Conservation (phyloP, 2,888 invertebrate species). For the Agonopterix subpropinquella region DNA sequence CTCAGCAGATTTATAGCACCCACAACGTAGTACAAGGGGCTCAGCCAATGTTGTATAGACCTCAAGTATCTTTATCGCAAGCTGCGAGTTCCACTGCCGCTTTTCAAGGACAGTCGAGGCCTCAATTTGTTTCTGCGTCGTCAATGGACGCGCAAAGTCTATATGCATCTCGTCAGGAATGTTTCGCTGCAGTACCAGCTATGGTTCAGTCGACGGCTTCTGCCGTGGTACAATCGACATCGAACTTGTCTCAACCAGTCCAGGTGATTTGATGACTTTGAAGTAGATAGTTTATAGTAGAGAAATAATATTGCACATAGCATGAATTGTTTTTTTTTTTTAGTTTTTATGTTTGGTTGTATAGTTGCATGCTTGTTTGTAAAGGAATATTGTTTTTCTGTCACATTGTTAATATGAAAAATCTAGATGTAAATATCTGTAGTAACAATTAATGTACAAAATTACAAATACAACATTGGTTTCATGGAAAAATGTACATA, state of each 20-base stretch:
- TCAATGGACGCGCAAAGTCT: constrained; percentile 31
- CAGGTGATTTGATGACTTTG: constrained; percentile 31
- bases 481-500: too few species aligned
- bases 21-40: constrained; percentile 37
- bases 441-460: too few species aligned
- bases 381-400: not conserved
- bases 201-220: constrained; percentile 17
- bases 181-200: constrained; percentile 29
- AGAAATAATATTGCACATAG: constrained; percentile 4
- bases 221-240: constrained; percentile 3
- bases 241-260: constrained; percentile 12
- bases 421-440: too few species aligned
- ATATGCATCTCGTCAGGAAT: constrained; percentile 46
- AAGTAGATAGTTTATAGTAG: constrained; percentile 2
- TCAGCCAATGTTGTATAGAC: constrained; percentile 47
- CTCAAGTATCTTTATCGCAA: constrained; percentile 38
- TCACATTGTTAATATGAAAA: not conserved
- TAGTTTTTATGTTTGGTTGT: not conserved
- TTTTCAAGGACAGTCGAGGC: constrained; percentile 21
- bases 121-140: constrained; percentile 32
- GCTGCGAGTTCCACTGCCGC: constrained; percentile 30
- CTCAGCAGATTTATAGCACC: constrained; percentile 24
- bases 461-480: too few species aligned
- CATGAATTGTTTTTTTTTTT: constrained; percentile 2
- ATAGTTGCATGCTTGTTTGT: not conserved